These are phyloP conservation scores for Tinea pellionella DNA, from an alignment of 2,888 invertebrate species.

Conservation along the genomic window DNA sequence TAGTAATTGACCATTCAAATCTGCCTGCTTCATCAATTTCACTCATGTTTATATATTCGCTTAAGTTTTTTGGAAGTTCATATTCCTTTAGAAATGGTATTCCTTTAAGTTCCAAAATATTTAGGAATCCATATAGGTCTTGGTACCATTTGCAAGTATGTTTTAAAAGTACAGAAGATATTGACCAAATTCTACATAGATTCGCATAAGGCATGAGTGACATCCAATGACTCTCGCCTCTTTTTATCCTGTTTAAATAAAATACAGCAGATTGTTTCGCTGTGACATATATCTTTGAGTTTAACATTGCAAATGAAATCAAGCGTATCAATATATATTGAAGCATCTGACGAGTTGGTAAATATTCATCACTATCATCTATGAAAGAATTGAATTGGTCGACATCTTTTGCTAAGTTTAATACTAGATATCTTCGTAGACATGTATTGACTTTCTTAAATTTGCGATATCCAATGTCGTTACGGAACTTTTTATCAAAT, in stretches of 20 bases:
- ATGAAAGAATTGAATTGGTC: constrained; percentile 38
- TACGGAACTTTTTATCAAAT: constrained; percentile 69
- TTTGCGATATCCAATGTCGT: constrained; percentile 66
- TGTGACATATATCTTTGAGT: constrained; percentile 56
- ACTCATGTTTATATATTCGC: constrained; percentile 55
- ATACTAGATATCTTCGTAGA: constrained; percentile 54
- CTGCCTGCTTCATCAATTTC: constrained; percentile 51
- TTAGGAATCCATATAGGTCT: constrained; percentile 41
- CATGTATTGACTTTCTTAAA: constrained; percentile 66
- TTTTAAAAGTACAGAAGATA: constrained; percentile 52
- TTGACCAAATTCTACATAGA: constrained; percentile 66
- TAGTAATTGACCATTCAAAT: constrained; percentile 43
- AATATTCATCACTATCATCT: constrained; percentile 37
- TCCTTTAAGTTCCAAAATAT: constrained; percentile 50
- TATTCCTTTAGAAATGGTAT: constrained; percentile 52
- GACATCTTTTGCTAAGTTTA: constrained; percentile 56
- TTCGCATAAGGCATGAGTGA: constrained; percentile 66
- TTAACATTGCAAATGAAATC: constrained; percentile 67
- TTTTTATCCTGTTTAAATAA: constrained; percentile 58
- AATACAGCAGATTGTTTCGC: constrained; percentile 58
- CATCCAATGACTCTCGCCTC: constrained; percentile 69
- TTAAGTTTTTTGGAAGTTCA: constrained; percentile 52
- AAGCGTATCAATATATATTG: constrained; percentile 65
- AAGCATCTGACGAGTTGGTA: constrained; percentile 71
- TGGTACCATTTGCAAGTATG: constrained; percentile 64